These are phyloP conservation scores for Calcarius lapponicus DNA, from an alignment of 2,797 vertebrate genomes.

Conservation along the genomic window DNA sequence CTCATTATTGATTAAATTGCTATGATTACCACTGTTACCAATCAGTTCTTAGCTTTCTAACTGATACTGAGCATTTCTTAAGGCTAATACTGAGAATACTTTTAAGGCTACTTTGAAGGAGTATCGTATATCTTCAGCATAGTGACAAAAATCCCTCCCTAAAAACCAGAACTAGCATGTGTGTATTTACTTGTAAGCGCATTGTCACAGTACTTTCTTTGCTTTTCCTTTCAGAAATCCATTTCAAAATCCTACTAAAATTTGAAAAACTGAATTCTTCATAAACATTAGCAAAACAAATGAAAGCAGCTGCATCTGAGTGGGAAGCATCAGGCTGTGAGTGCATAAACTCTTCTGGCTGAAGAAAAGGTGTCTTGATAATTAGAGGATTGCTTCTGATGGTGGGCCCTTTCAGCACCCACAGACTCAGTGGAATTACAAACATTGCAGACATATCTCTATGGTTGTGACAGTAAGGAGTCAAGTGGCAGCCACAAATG, in stretches of 20 bases:
- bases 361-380: neutral
- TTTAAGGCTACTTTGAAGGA: neutral
- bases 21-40: neutral
- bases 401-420: neutral
- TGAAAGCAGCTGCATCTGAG: neutral
- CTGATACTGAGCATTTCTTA: neutral
- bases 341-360: neutral
- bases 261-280: neutral
- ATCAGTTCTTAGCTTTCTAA: neutral
- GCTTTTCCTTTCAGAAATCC: neutral
- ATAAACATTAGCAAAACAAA: neutral
- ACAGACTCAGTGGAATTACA: neutral
- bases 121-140: neutral
- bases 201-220: neutral
- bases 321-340: neutral
- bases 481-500: neutral
- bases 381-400: neutral
- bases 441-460: fast-evolving
- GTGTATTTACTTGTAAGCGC: neutral
- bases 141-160: neutral
- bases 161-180: neutral
- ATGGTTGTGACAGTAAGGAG: neutral
- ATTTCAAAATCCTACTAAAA: neutral
- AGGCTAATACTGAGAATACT: neutral
- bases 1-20: neutral